Percentiles rank a stretch among this genome's conserved stretches.
Evolutionary conservation across 2,113 vertebrate species (phyloP).

Genomic region (Elaphurus davidianus): DNA sequence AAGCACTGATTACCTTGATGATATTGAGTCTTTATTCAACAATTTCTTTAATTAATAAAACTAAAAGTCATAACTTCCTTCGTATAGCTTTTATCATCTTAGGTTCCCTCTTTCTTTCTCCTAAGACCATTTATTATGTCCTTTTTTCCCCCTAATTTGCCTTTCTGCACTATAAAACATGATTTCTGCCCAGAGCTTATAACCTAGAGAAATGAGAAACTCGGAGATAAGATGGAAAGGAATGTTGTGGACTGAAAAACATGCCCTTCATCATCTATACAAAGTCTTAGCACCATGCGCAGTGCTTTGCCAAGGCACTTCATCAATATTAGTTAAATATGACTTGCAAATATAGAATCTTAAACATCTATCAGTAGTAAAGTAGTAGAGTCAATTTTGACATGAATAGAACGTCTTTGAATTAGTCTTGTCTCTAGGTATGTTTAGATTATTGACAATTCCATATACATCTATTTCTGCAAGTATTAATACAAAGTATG

Average conservation of each 20-base stretch:
- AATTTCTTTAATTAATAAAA: background rate
- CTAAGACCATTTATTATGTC: background rate
- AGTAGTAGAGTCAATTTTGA: background rate
- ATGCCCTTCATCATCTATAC: background rate
- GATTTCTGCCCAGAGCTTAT: background rate
- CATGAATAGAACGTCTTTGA: background rate
- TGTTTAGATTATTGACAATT: background rate
- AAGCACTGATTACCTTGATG: background rate
- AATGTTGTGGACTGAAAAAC: background rate
- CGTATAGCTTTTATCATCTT: background rate
- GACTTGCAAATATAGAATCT: background rate
- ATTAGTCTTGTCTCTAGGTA: background rate
- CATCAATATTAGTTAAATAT: background rate
- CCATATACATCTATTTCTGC: background rate
- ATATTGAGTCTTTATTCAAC: background rate
- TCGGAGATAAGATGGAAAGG: background rate
- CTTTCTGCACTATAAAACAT: background rate
- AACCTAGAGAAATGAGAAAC: background rate
- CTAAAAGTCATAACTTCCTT: background rate
- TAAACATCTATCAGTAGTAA: background rate
- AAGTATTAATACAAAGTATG: background rate
- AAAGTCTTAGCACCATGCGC: background rate
- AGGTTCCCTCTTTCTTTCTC: background rate
- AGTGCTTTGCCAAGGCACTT: background rate
- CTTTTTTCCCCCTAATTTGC: background rate